Percentiles rank a stretch among this genome's conserved stretches.
Conservation (phyloP, 2,797 vertebrate genomes). For the Siniperca scherzeri region DNA sequence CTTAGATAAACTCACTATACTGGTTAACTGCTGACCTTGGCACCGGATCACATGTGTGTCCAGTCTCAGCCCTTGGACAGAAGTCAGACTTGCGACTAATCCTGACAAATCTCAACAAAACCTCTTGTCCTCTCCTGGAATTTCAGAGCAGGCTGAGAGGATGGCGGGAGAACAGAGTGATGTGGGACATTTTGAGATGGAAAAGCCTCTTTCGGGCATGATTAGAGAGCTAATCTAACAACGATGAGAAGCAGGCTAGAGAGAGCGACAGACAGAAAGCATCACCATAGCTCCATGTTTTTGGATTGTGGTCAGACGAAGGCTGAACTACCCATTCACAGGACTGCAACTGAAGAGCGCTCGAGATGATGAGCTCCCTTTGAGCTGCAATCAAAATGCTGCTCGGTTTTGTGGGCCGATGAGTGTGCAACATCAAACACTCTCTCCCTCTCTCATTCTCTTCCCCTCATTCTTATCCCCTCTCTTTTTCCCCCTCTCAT, state of each 20-base stretch:
- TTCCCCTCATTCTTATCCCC: conserved; percentile 56
- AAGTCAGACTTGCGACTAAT: conserved; percentile 57
- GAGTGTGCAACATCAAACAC: conserved; percentile 77
- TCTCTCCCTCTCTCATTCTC: conserved; percentile 56
- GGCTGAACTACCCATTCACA: conserved; percentile 67
- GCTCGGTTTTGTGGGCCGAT: conserved; percentile 69
- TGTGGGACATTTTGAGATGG: conserved; percentile 57
- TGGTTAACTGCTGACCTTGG: conserved; percentile 53
- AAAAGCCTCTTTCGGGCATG: conserved; percentile 73
- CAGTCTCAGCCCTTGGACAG: conserved; percentile 35
- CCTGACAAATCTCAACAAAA: conserved; percentile 58
- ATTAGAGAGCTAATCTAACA: conserved; percentile 74
- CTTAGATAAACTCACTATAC: not conserved
- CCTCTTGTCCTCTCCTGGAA: conserved; percentile 42
- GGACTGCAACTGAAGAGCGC: conserved; percentile 72
- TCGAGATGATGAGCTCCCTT: conserved; percentile 81
- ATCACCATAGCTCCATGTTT: conserved; percentile 59
- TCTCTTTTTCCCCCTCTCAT: conserved; percentile 29
- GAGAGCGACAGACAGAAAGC: conserved; percentile 16
- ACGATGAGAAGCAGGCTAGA: conserved; percentile 33
- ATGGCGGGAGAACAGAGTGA: conserved; percentile 38
- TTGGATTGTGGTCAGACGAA: conserved; percentile 73
- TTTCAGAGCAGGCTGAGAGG: conserved; percentile 41
- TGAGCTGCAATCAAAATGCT: conserved; percentile 82
- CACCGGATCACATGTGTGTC: conserved; percentile 8